Evolutionary conservation across 2,113 vertebrate species (phyloP).

Genomic region (Lepisosteus osseus): DNA sequence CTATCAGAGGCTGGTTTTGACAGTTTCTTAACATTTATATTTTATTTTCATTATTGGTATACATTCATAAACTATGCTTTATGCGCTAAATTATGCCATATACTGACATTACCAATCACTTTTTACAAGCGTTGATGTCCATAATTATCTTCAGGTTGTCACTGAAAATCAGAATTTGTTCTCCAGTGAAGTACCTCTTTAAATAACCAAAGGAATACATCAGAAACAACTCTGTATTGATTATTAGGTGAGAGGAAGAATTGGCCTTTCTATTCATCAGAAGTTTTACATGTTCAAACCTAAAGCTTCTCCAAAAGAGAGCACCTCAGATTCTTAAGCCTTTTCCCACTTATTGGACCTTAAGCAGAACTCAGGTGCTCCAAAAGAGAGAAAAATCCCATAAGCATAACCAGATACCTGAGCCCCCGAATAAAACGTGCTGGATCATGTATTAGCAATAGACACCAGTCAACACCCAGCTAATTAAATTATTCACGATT

Average conservation of each 20-base stretch:
- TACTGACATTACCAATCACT: too few species aligned
- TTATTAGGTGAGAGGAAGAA: not conserved
- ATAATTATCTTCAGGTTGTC: not conserved
- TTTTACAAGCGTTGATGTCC: too few species aligned
- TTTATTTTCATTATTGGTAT: too few species aligned
- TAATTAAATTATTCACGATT: not conserved
- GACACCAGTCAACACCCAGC: not conserved
- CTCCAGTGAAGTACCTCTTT: not conserved
- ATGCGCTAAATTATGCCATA: too few species aligned
- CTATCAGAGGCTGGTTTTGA: too few species aligned
- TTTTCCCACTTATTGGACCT: not conserved
- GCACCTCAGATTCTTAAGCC: not conserved
- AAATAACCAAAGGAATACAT: not conserved
- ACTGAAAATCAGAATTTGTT: not conserved
- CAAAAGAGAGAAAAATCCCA: conserved; percentile 38
- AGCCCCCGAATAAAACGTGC: conserved; percentile 25
- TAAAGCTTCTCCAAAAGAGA: not conserved
- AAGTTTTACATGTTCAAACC: not conserved
- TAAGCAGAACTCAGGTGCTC: conserved; percentile 28
- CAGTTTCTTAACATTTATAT: too few species aligned
- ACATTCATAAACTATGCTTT: too few species aligned
- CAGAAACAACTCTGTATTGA: not conserved
- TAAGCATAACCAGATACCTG: conserved; percentile 40
- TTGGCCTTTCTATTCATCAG: not conserved
- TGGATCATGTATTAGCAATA: not conserved